Percentiles rank a stretch among this genome's conserved stretches.
Evolutionary conservation across 2,888 invertebrate species (phyloP).

Genomic region (Smittia sp.): DNA sequence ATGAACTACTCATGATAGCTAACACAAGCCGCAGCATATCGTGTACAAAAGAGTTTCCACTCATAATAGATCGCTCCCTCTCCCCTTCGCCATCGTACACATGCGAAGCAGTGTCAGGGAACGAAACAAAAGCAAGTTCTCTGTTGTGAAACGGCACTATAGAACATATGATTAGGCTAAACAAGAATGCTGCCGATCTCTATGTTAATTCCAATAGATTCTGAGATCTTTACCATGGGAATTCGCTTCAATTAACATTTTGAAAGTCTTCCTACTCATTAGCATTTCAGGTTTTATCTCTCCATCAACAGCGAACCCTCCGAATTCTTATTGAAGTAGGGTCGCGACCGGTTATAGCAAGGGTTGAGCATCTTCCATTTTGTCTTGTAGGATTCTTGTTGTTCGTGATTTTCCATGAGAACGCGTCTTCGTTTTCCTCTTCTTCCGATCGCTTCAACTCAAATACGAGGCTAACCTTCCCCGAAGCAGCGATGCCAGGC

Average conservation of each 20-base stretch:
- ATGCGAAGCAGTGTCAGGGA: neutral
- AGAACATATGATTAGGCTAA: neutral
- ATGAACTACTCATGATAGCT: constrained; percentile 3
- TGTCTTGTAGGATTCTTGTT: neutral
- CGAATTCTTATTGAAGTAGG: neutral
- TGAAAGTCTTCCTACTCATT: constrained; percentile 6
- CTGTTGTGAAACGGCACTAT: neutral
- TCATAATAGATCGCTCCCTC: neutral
- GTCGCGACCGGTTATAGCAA: neutral
- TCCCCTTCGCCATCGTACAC: neutral
- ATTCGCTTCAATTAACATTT: constrained; percentile 9
- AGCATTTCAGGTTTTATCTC: neutral
- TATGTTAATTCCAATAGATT: neutral
- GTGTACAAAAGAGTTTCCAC: neutral
- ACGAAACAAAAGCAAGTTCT: neutral
- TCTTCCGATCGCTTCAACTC: no score
- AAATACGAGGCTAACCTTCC: no score
- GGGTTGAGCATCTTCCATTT: constrained; percentile 2
- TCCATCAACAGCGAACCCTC: neutral
- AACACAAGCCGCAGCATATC: neutral
- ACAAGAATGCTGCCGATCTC: neutral
- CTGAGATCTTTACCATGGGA: neutral
- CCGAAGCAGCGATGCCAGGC: no score
- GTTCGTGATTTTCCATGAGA: no score
- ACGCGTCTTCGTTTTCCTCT: no score